Evolutionary conservation across 2,888 invertebrate genomes (phyloP).

Genomic region (Gymnocheta viridis): DNA sequence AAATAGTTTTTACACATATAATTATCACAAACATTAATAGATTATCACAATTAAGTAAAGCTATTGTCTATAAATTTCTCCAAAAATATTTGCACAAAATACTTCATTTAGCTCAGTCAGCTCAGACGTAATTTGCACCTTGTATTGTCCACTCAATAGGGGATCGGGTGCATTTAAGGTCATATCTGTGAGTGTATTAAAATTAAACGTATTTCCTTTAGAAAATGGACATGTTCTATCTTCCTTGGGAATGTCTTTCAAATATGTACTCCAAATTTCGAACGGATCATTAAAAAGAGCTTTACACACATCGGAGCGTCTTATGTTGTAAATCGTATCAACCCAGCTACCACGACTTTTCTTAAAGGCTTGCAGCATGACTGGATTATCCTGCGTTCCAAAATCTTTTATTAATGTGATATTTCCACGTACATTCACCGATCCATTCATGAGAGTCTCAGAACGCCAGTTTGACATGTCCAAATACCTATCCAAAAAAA

Average conservation of each 20-base stretch:
- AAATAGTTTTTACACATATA: no score
- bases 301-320: neutral
- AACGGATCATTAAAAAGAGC: neutral
- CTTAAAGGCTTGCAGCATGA: neutral
- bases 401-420: neutral
- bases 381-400: neutral
- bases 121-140: neutral
- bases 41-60: no score
- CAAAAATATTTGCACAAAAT: neutral
- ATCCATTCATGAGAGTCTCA: neutral
- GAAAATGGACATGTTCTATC: neutral
- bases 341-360: constrained; percentile 9
- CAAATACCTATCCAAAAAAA: neutral
- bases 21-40: neutral
- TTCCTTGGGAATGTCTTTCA: neutral
- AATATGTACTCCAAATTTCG: neutral
- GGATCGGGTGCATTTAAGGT: neutral
- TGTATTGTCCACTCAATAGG: neutral
- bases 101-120: neutral
- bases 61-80: neutral
- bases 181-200: neutral
- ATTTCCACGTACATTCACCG: neutral
- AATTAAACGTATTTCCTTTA: neutral
- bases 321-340: neutral
- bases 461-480: neutral